phyloP scores from a whole-genome alignment of 2,113 vertebrate genomes.

The Tragelaphus scriptus region DNA sequence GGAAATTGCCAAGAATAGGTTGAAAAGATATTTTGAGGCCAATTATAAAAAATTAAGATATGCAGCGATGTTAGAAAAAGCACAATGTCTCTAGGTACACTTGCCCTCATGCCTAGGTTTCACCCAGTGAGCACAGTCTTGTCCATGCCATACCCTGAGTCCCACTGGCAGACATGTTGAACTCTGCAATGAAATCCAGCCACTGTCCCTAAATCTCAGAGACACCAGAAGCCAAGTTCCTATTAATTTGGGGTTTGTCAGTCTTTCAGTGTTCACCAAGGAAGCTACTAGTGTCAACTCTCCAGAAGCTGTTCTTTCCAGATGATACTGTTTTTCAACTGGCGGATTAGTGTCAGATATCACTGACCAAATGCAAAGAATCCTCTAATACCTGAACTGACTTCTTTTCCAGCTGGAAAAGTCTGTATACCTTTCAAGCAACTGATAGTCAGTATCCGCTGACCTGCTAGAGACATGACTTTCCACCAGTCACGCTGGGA shows the following conservation, averaged over 20 bases:
- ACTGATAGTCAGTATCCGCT: slow-evolving; percentile 17
- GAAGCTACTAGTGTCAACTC: neutral
- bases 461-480: neutral
- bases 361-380: slow-evolving; percentile 7
- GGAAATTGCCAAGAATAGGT: neutral
- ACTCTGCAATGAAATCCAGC: neutral
- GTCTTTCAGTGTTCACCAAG: neutral
- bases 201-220: neutral
- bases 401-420: neutral
- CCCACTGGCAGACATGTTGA: neutral
- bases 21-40: neutral
- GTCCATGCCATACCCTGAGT: too few species aligned
- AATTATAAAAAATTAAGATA: neutral
- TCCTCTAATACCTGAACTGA: neutral
- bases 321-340: neutral
- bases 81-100: neutral
- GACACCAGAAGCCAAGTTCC: neutral
- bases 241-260: neutral
- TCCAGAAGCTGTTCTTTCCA: neutral
- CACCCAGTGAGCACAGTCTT: rapidly evolving
- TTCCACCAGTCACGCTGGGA: neutral
- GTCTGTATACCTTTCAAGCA: neutral
- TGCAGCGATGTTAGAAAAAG: neutral
- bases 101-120: neutral
- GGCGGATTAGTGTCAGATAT: neutral